Percentiles rank a stretch among this genome's conserved stretches.
Evolutionary conservation across 2,113 vertebrate genomes (phyloP).

Genomic region (Spea multiplicata): DNA sequence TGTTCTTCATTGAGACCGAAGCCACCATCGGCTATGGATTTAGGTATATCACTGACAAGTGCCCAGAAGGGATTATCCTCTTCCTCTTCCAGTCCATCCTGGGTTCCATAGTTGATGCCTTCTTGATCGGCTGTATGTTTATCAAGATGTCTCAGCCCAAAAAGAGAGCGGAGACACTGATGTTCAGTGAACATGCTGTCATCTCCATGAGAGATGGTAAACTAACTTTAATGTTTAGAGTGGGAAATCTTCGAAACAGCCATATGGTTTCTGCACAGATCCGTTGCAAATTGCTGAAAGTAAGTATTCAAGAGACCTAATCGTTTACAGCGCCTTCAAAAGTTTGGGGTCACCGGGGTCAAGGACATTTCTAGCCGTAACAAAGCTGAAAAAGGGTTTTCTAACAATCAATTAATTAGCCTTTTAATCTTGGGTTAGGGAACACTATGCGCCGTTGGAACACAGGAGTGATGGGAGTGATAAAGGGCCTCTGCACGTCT

Average conservation of each 20-base stretch:
- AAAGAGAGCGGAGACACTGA: slow-evolving; percentile 94
- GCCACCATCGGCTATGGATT: slow-evolving; percentile 97
- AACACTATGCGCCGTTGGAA: no score
- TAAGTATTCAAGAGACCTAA: slow-evolving; percentile 63
- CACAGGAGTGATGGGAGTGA: no score
- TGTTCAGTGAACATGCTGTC: slow-evolving; percentile 95
- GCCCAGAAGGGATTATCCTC: slow-evolving; percentile 96
- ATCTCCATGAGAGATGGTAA: slow-evolving; percentile 97
- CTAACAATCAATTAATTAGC: no score
- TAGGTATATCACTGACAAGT: slow-evolving; percentile 97
- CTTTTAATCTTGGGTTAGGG: no score
- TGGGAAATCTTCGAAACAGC: slow-evolving; percentile 98
- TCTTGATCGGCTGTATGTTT: slow-evolving; percentile 98
- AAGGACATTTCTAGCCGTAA: no score
- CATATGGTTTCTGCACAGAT: slow-evolving; percentile 99
- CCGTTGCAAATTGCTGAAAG: slow-evolving; percentile 98
- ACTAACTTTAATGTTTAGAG: slow-evolving; percentile 97
- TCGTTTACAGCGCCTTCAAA: no score
- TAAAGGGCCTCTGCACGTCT: no score
- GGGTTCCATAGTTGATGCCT: slow-evolving; percentile 96
- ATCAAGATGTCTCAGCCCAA: slow-evolving; percentile 99
- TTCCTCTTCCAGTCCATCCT: slow-evolving; percentile 98
- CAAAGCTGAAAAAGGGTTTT: no score
- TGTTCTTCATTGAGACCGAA: slow-evolving; percentile 98
- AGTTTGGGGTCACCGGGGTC: no score